phyloP scores from a whole-genome alignment of 2,797 vertebrate genomes.

The Podarcis siculus region DNA sequence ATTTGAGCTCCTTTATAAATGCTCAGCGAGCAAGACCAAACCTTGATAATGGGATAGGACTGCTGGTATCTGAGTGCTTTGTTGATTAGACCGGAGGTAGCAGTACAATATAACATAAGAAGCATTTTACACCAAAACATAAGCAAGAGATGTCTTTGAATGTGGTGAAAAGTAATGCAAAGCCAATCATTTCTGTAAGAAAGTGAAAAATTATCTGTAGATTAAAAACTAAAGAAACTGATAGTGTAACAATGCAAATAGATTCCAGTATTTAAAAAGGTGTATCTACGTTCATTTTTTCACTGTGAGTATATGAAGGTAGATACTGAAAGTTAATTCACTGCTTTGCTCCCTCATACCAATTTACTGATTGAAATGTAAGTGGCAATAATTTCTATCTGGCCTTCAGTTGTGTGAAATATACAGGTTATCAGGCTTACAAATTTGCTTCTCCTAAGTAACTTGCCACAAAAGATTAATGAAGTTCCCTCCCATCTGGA shows the following conservation, averaged over 20 bases:
- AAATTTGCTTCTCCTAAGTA: slow-evolving; percentile 66
- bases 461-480: slow-evolving; percentile 74
- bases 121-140: slow-evolving; percentile 19
- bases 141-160: not conserved
- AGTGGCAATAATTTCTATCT: slow-evolving; percentile 44
- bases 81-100: slow-evolving; percentile 16
- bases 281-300: not conserved
- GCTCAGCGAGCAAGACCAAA: slow-evolving; percentile 18
- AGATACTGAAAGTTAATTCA: slow-evolving; percentile 55
- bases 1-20: slow-evolving; percentile 27
- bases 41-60: slow-evolving; percentile 12
- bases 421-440: slow-evolving; percentile 52
- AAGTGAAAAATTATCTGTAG: slow-evolving; percentile 37
- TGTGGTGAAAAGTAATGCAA: not conserved
- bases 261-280: slow-evolving; percentile 19
- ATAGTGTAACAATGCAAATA: slow-evolving; percentile 39
- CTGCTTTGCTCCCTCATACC: slow-evolving; percentile 22
- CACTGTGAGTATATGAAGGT: slow-evolving; percentile 53
- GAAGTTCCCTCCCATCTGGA: slow-evolving; percentile 55
- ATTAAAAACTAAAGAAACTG: slow-evolving; percentile 26
- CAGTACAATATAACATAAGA: slow-evolving; percentile 7
- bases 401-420: slow-evolving; percentile 48
- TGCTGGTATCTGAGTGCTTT: slow-evolving; percentile 17
- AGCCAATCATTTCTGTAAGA: slow-evolving; percentile 10
- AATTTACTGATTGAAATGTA: slow-evolving; percentile 55